Base-by-base conservation (phyloP, 37 sponge, comb jelly and placozoan species). In the Aphrocallistes beatrix region DNA sequence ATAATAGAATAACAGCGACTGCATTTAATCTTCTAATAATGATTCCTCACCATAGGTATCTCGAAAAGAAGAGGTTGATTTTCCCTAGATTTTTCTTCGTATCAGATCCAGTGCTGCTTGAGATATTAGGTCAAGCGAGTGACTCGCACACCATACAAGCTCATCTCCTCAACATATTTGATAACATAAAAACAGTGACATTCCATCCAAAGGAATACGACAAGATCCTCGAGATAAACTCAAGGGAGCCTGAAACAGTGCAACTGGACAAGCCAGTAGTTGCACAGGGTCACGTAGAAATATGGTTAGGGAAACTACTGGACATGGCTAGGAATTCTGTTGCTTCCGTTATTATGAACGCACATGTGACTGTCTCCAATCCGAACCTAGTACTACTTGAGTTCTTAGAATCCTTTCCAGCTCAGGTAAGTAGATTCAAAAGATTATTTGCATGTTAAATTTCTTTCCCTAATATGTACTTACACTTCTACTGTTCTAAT, bases 51-150 rank as follows among this genome's bases (percentile, higher is more conserved):
- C 8, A 51, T 23, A 84, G 85, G 0, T 97, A 97, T 86, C 90
- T 97, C 36, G 98, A 97, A 88, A 92, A 91, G 89, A 97, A 97
- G 69, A 82, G 98, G 36, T 88, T 97, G 34, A 86, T 97, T 10
- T 97, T 97, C 87, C 98, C 98, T 32, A 86, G 98, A 21, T 97
- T 97, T 87, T 97, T 97, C 91, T 97, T 97, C 89, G 94, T 97
- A 34, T 97, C 98, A 47, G 98, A 97, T 60, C 94, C 98, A 38
- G 98, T 93, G 17, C 83, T 97, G n/a, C 87, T 97, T 50, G 98
- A 97, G 87, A 97, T 97, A 51, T 88, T 97, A 23, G 98, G 98
- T n/a, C 98, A 97, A 60, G 98, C 98, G 19, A 96, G 94, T 39
- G 98, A 97, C 82, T 97, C 98, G 0, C 98, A 97, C 85, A 97